Evolutionary conservation across 2,888 invertebrate species (phyloP), one percentile per base, ranked within the genome.

Genomic region (Capitulum mitella): DNA sequence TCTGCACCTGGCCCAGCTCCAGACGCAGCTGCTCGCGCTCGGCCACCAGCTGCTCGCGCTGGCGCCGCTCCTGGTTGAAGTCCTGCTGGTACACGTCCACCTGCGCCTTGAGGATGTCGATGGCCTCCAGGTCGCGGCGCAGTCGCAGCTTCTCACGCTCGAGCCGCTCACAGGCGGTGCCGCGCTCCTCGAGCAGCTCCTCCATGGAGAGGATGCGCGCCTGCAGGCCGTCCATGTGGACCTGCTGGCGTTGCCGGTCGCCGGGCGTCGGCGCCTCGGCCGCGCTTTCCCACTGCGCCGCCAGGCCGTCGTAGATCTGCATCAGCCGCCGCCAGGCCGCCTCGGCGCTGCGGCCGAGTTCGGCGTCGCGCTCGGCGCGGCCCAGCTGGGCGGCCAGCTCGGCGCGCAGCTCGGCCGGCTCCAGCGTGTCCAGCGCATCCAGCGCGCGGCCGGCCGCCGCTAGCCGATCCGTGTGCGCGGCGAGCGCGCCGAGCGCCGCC

Each of bases 41-140:
- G 26, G 70, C 0, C 34, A 43, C 48, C 46, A 54, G 29, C 70
- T 70, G 70, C 70, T 70, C 70, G 37, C 70, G 37, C 40, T 70
- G 70, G 1, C 70, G 70, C 26, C 70, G 70, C 70, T 70, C 70
- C 70, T 70, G 70, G n/a, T 70, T 37, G 26, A 70, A 70, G 70
- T 70, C 70, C 70, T 70, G 70, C 70, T 70, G 70, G 70, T 70
- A 70, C 1, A 70, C 70, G 70, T 70, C 37, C 70, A 70, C 70
- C 37, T 70, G 70, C 29, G 70, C 70, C 70, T 70, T 70, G 22
- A 70, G 70, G 70, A 70, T 70, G 40, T 70, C 70, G 37, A 70
- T 12, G 8, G 70, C 70, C 40, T 70, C 40, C 70, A 70, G 37
- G 10, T 70, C 70, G 26, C 70, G 70, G 70, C 70, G 70, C 40